Base-by-base conservation (phyloP, 2,888 invertebrate species). In the Lycia hirtaria region DNA sequence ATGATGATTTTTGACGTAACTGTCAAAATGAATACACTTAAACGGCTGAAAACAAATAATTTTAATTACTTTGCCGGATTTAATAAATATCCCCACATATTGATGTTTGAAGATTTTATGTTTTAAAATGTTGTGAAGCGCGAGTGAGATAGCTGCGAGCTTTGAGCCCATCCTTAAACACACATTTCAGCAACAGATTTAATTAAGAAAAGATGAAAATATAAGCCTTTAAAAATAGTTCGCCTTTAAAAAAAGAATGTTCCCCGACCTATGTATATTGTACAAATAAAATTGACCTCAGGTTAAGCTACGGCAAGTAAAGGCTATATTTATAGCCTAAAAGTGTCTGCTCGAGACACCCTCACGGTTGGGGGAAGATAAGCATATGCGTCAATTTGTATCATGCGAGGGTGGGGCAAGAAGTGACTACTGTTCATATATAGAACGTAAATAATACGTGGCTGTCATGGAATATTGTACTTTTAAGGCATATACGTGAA, bases 351-450 rank as follows among this genome's bases (percentile, higher is more conserved):
- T 14, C 10, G 15, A 26, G 41, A 55, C 33, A 45, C 37, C 49
- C 55, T 48, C 51, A 7, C 48, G 15, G 47, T 45, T 30, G 15
- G 12, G 33, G 56, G 52, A 47, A 54, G 30, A 37, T 56, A 59
- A 59, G 48, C 65, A 57, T 63, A 65, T 57, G 63, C 44, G 55
- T 43, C 41, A 15, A 55, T 53, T 37, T 43, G 40, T 57, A 37
- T 14, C 37, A n/a, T 6, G 12, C 5, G 10, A 19, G 37, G 15
- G 30, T 19, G 17, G 37, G 26, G 43, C 19, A 10, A 4, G 0
- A 17, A 24, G 22, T 47, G 24, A 5, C 35, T 33, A 54, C 32
- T 14, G 17, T 41, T 55, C 14, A 20, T 48, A 45, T 53, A 52
- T 37, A 35, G 20, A 15, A 24, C 14, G 22, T 30, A n/a, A n/a